These are phyloP conservation scores for Corythucha ciliata DNA, from an alignment of 2,888 invertebrate species.

Conservation along the genomic window DNA sequence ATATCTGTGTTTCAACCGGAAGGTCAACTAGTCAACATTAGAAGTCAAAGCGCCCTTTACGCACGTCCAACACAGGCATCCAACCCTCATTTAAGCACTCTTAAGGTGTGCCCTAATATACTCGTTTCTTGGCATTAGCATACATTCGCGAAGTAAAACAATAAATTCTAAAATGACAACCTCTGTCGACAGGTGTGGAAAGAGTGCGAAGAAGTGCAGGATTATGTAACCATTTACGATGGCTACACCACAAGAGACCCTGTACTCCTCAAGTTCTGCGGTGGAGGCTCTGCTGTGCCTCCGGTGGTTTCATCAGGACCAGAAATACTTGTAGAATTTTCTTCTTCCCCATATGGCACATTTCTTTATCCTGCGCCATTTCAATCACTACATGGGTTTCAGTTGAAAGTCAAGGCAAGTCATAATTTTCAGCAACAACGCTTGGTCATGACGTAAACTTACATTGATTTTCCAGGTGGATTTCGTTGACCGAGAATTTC, in stretches of 20 bases:
- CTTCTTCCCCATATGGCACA: conserved; percentile 80
- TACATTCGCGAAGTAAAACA: not conserved
- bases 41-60: conserved; percentile 63
- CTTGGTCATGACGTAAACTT: too few relatives aligned
- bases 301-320: conserved; percentile 79
- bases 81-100: conserved; percentile 44
- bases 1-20: conserved; percentile 77
- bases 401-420: conserved; percentile 68
- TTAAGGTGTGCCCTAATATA: conserved; percentile 39
- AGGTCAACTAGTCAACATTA: conserved; percentile 74
- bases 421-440: too few relatives aligned
- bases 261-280: conserved; percentile 79
- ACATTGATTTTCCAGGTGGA: conserved; percentile 60
- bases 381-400: conserved; percentile 76
- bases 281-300: conserved; percentile 70
- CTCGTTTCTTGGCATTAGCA: not conserved
- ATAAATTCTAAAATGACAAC: too few relatives aligned
- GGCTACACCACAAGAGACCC: conserved; percentile 59
- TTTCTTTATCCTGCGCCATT: conserved; percentile 70
- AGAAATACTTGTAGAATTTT: conserved; percentile 79
- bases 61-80: conserved; percentile 48
- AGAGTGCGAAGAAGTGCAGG: conserved; percentile 76
- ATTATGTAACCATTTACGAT: conserved; percentile 73
- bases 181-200: conserved; percentile 68
- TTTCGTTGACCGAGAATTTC: conserved; percentile 74